Conservation (phyloP, 2,113 vertebrate species). For the Serilophus lunatus region DNA sequence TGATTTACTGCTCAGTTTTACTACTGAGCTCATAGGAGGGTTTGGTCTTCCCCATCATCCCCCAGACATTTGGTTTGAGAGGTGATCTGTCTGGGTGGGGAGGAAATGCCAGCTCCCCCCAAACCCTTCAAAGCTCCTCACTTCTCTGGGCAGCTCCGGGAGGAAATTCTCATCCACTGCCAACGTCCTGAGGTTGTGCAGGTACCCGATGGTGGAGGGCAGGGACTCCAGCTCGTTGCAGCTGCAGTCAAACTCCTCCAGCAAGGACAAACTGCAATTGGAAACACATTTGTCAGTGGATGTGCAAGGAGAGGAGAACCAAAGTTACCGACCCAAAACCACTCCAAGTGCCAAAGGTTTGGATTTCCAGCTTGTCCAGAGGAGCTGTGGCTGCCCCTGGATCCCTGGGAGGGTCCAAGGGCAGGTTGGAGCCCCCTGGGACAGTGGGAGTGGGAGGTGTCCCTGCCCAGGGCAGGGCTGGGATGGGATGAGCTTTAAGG, state of each 20-base stretch:
- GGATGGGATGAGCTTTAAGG: background rate
- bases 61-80: background rate
- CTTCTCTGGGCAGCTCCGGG: constrained; percentile 91
- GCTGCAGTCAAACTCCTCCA: constrained; percentile 99
- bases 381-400: background rate
- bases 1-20: background rate
- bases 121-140: constrained; percentile 58
- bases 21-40: rapidly evolving
- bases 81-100: background rate
- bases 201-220: constrained; percentile 92
- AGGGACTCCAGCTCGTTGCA: constrained; percentile 95
- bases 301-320: background rate
- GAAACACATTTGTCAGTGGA: constrained; percentile 20
- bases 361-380: background rate
- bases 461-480: background rate
- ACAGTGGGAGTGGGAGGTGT: too few species aligned
- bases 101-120: background rate
- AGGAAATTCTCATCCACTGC: constrained; percentile 98
- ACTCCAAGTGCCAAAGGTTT: background rate
- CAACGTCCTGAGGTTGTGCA: constrained; percentile 91
- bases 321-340: background rate
- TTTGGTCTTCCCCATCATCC: background rate
- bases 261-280: constrained; percentile 87
- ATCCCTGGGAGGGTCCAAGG: too few species aligned
- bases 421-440: background rate